Base-by-base conservation (phyloP, 1,140 invertebrate genomes). In the Drosophila bipectinata region DNA sequence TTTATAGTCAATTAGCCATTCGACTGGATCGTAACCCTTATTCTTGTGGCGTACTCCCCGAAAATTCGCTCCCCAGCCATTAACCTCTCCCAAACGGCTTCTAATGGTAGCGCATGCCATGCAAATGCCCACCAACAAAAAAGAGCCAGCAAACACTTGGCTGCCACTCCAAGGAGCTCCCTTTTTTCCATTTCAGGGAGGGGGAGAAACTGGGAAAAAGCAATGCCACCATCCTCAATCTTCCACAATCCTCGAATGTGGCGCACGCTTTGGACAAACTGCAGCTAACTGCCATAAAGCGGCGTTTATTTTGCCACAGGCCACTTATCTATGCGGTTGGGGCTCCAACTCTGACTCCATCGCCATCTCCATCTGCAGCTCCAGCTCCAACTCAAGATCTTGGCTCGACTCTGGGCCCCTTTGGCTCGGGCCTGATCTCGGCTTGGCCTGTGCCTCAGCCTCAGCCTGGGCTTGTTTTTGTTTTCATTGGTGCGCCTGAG, bases 231-330 rank as follows among this genome's bases (percentile, higher is more conserved):
- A 54, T 68, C 60, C 64, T 53, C 61, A 64, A 18, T 69, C 63
- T 28, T 24, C 41, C 45, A 51, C 41, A 49, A 49, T 55, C 58
- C 76, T 37, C 37, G 24, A 58, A 77, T 73, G 62, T 84, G 81
- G 82, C 77, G 81, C 77, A 85, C 64, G 63, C 75, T 76, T 52
- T 66, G 56, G 79, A 87, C 82, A 82, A 88, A 87, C 83, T 87
- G 64, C 83, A 88, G 73, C 78, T 76, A 88, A 87, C 82, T 88
- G 83, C 82, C 79, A 88, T 88, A 87, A 87, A 88, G 82, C 82
- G 82, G 82, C 82, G 82, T 87, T 88, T 87, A 87, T 87, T 87
- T 87, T 88, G 82, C 82, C 82, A 87, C 83, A 88, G 82, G 82
- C 83, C 82, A 87, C 82, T 87, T 87, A 87, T 87, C 83, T 87